Evolutionary conservation across 2,797 vertebrate genomes (phyloP), one percentile per base, ranked within the genome.

Genomic region (Enteromius unitaeniatus): DNA sequence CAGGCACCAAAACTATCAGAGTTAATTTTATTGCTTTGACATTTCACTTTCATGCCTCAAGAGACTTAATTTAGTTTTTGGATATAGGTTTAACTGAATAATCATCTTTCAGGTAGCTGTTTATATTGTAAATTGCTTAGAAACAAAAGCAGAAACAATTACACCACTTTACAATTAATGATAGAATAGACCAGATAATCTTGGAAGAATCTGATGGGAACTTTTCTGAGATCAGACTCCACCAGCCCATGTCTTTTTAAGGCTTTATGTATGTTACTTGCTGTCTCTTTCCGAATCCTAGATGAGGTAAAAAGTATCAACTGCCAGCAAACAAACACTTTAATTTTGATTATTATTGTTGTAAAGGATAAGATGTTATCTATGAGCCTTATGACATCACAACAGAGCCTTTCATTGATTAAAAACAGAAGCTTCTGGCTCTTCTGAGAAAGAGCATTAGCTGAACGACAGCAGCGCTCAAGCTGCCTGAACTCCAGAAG

Each of bases 311-410:
- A 6, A 37, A 60, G 17, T n/a, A 60, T 34, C 2, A 7, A 60
- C 40, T 60, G 79, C 67, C 79, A 60, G 37, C 23, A 60, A 58
- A 78, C 58, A 79, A 81, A 81, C 79, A 15, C n/a, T 60, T 34
- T 31, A 6, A 60, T 58, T 80, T 70, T 3, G 51, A 19, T 45
- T 42, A 21, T 45, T 70, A 70, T 80, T 58, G 65, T 28, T 69
- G 15, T 40, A 21, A 80, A 28, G 34, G 3, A 15, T 80, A 70
- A 58, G 49, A 80, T 58, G 51, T 58, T 40, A 79, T 79, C 78
- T 53, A 17, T 6, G 58, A 53, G 64, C 31, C 31, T 75, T 9
- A 37, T 79, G n/a, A 55, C 15, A 69, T 79, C 51, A 80, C 17
- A 0, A 70, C 51, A 70, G 65, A 28, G 28, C 15, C 21, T 80